Base-by-base conservation (phyloP, 2,888 invertebrate species). In the Agrilus biguttatus region DNA sequence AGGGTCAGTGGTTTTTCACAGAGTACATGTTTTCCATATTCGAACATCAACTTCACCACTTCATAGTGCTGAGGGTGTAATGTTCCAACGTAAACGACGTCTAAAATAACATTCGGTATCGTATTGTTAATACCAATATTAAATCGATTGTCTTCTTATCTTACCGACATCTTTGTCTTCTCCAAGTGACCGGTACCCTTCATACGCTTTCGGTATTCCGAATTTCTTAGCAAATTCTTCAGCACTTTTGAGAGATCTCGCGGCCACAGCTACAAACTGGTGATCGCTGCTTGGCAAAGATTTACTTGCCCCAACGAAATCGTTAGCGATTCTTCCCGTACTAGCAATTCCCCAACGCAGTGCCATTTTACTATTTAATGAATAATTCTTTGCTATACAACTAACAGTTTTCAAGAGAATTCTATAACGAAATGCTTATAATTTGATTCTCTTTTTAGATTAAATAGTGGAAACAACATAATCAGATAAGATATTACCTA, bases 1-100 rank as follows among this genome's bases (percentile, higher is more conserved):
- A 92, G 66, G 40, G 86, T 83, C 46, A 93, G 65, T 0, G 93
- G 90, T 63, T 93, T 95, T 65, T 95, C 93, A 60, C 91, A 89
- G 2, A 95, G 68, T 1, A 95, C 82, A 56, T 88, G 82, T 62
- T 93, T 93, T 0, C 87, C 86, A 55, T 78, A 70, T 47, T 82
- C 76, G 19, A 95, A 66, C 75, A 86, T 84, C 44, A 86, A 56
- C 60, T 80, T 79, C 1, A 77, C 69, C 4, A 83, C 65, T 34
- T 75, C 70, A 50, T 77, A 78, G 64, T 95, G 93, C 49, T 78
- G 72, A 0, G 81, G 74, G 62, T 87, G 80, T 17, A 92, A 65
- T 1, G 75, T 70, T 5, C 88, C 92, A 51, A 95, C 74, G 59
- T 93, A 93, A 1, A 84, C 84, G 12, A 91, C 74, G 63, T 92